These are phyloP conservation scores for Sebastes fasciatus DNA, from an alignment of 2,113 vertebrate genomes.

Conservation along the genomic window DNA sequence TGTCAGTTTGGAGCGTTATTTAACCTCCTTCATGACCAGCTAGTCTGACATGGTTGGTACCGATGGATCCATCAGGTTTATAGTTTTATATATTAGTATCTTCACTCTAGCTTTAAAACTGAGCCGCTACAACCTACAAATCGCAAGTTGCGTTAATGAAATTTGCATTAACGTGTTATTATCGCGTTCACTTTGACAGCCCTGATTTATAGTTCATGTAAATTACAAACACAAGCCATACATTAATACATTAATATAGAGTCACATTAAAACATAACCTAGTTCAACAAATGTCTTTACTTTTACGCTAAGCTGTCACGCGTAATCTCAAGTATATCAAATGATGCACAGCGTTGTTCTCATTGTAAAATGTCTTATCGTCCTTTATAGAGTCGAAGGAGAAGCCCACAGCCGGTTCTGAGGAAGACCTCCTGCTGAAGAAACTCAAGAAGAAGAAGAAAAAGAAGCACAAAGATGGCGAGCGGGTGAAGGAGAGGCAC, in stretches of 20 bases:
- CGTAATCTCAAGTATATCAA: not conserved
- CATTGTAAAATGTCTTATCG: not conserved
- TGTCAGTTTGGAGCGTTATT: too few relatives aligned
- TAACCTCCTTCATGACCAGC: too few relatives aligned
- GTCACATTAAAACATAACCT: not conserved
- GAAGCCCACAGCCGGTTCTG: constrained; percentile 64
- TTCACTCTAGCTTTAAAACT: too few relatives aligned
- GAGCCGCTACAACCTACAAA: too few relatives aligned
- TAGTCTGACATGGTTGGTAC: too few relatives aligned
- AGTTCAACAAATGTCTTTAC: not conserved
- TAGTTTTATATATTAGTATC: too few relatives aligned
- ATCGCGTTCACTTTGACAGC: too few relatives aligned
- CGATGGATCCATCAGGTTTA: too few relatives aligned
- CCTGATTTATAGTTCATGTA: not conserved
- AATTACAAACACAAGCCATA: not conserved
- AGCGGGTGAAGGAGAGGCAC: constrained; percentile 73
- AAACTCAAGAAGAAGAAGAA: constrained; percentile 84
- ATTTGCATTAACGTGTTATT: not conserved
- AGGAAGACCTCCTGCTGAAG: constrained; percentile 78
- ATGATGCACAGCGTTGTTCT: not conserved
- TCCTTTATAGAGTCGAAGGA: constrained; percentile 65
- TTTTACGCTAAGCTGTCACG: not conserved
- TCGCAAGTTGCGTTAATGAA: too few relatives aligned
- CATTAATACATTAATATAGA: not conserved
- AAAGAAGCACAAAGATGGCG: constrained; percentile 83